Base-by-base conservation (phyloP, 2,797 vertebrate genomes). In the Periparus ater region DNA sequence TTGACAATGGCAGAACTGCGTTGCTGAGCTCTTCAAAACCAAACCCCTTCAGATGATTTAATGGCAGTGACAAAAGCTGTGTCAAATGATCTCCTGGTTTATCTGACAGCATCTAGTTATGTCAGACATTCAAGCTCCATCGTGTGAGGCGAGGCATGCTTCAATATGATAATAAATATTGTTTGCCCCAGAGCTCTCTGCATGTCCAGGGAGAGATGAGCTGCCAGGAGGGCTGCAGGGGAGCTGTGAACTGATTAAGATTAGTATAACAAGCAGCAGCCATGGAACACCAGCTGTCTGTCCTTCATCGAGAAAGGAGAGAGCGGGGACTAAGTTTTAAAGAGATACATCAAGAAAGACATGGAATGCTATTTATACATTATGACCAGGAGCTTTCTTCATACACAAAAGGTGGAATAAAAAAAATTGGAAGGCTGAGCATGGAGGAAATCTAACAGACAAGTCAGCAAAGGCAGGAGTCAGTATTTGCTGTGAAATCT, bases 161-260 rank as follows among this genome's bases (percentile, higher is more conserved):
- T 45, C 6, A 3, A 77, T 22, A 12, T 17, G 40, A 45, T 76
- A 45, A 92, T 82, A 89, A 87, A 89, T 51, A 67, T 29, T 87
- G 60, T 51, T 66, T 73, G 32, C 32, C 87, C 77, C 53, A 55
- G 85, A 93, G 75, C 63, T 86, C 77, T 79, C 83, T 53, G 71
- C 14, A 8, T 53, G 32, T n/a, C 58, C 44, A 72, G 58, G 81
- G 82, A 91, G 74, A 87, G 76, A 63, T 17, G 66, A 90, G 48
- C 40, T 95, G 74, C 68, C 90, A 91, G 71, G 70, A 93, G 58
- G 62, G 60, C n/a, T 62, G 32, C 55, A 82, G 0, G 0, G 62
- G 45, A 90, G 83, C 75, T 81, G 62, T 66, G 91, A 95, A 88
- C 86, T 93, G 74, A 92, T 93, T 95, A 88, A 91, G 74, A 93